Evolutionary conservation across 2,888 invertebrate genomes (phyloP), one percentile per base, ranked within the genome.

Genomic region (Eugnorisma glareosa): DNA sequence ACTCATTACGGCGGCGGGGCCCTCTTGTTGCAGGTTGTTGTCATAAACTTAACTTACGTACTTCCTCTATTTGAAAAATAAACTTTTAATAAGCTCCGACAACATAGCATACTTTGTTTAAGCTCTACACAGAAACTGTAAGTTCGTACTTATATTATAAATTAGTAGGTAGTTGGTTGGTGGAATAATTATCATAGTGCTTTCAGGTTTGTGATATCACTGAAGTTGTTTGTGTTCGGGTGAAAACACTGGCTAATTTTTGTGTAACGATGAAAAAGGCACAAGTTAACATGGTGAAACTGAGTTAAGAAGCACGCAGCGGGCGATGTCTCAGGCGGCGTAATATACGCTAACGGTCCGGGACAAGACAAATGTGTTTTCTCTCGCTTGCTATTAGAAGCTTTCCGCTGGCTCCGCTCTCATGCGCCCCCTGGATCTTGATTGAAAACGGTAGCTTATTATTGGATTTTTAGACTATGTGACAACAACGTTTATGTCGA

Each of bases 291-390:
- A 90, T 91, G 88, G 90, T 91, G 91, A 89, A 92, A 91, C 91
- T 90, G 92, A 93, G 94, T 93, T 91, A 93, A 91, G 92, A 91
- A 93, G 92, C 93, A 93, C 93, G 90, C 95, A 94, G 94, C 94
- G 92, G 94, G 95, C 93, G 94, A 93, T 92, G 95, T 94, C 94
- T 93, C 94, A 89, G 92, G 92, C 90, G 86, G 88, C 90, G 95
- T 95, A 96, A 96, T 96, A 96, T 96, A 96, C 96, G 96, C 94
- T 96, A 96, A 96, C 96, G 95, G 94, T 92, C 93, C 92, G 92
- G 93, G 95, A 95, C 96, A 96, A 96, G 96, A 96, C 95, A 96
- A 96, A 96, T 96, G 96, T 96, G 95, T 95, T 96, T 96, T 95
- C 96, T 94, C 95, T 95, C 93, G 93, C 92, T 94, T 91, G 93